Base-by-base conservation (phyloP, 2,888 invertebrate species). In the Zaprionus bogoriensis region DNA sequence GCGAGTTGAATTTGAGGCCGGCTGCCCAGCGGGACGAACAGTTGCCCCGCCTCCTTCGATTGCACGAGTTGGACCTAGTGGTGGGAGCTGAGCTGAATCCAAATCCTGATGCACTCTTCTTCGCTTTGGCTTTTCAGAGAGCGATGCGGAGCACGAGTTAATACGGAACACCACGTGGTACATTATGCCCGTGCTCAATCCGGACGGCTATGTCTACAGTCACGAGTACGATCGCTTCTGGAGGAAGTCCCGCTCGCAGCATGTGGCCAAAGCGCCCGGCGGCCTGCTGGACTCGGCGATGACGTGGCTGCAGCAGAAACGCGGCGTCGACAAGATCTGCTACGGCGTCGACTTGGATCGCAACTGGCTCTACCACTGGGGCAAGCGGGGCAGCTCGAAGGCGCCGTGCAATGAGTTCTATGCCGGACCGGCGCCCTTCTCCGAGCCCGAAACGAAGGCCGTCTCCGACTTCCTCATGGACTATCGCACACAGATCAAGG, bases 301-400 rank as follows among this genome's bases (percentile, higher is more conserved):
- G 87, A 89, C 87, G 4, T 91, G 91, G 91, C 63, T 90, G 27
- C 89, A 90, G 50, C 79, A 86, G 61, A 88, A 89, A 50, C 80
- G 87, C 6, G 58, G 61, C 1, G 68, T 75, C 0, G 82, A 89
- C 2, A 89, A 87, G 51, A 55, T 88, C 0, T 96, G 96, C 88
- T 92, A 93, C 36, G 96, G 96, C 0, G 95, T 95, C 0, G 96
- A 96, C 86, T 92, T 94, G 1, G 96, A 96, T 88, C 92, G 95
- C 72, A 96, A 96, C 89, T 96, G 95, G 93, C 94, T 94, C 58
- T 94, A 93, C 87, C 93, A 94, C 67, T 96, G 95, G 95, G 93
- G 93, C 44, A 93, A 93, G 75, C 92, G 92, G 67, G 95, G 95
- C 28, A 93, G 95, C 0, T 95, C 95, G 19, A 94, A 95, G 85